phyloP scores from a whole-genome alignment of 2,113 vertebrate genomes.

The Polypterus senegalus region DNA sequence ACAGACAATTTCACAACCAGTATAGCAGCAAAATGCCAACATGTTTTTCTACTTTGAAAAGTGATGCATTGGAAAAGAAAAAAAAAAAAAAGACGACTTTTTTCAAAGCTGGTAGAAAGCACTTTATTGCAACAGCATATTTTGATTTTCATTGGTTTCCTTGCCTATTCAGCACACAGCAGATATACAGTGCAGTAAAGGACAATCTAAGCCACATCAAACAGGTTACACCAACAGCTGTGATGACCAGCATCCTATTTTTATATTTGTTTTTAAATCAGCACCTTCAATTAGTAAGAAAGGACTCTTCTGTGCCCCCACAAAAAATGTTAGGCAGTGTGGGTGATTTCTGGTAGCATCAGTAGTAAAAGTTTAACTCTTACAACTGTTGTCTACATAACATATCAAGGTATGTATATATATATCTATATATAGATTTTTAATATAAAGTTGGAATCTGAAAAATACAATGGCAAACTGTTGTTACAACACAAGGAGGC shows the following conservation, averaged over 20 bases:
- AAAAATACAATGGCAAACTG: conserved; percentile 33
- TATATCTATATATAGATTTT: conserved; percentile 11
- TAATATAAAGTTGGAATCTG: conserved; percentile 35
- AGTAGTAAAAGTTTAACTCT: conserved; percentile 10
- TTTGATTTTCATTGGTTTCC: conserved; percentile 43
- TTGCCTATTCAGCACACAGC: conserved; percentile 31
- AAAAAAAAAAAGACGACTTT: background rate
- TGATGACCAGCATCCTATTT: conserved; percentile 27
- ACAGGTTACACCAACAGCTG: conserved; percentile 27
- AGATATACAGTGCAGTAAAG: conserved; percentile 39
- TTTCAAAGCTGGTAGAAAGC: conserved; percentile 29
- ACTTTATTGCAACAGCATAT: conserved; percentile 40
- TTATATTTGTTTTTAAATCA: conserved; percentile 34
- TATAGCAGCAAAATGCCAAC: too few relatives aligned
- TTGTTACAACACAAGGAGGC: conserved; percentile 21
- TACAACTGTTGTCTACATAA: background rate
- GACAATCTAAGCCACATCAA: conserved; percentile 23
- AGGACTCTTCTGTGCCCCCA: conserved; percentile 12
- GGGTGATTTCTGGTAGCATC: conserved; percentile 20
- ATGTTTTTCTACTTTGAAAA: too few relatives aligned
- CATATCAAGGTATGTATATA: background rate
- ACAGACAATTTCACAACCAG: too few relatives aligned
- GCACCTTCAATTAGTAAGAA: conserved; percentile 18
- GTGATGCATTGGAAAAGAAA: too few relatives aligned
- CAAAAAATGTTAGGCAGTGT: conserved; percentile 25